Conservation (phyloP, 2,888 invertebrate species). For the Orthosia gothica region DNA sequence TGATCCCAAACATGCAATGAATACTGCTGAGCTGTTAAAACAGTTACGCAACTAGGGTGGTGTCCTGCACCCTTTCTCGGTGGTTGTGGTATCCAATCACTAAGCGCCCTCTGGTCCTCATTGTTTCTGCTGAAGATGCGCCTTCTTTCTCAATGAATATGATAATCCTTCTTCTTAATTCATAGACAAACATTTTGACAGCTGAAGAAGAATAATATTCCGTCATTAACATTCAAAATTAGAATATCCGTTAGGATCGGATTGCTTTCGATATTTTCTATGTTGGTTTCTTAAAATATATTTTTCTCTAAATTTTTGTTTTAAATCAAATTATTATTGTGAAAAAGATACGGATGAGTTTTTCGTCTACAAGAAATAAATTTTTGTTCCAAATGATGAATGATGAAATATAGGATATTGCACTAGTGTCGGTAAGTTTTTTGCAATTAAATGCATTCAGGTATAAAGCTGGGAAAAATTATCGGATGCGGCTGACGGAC, state of each 20-base stretch:
- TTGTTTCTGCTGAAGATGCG: too few relatives aligned
- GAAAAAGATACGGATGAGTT: constrained; percentile 4
- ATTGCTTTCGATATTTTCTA: constrained; percentile 27
- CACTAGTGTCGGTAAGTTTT: constrained; percentile 23
- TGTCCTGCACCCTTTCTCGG: too few relatives aligned
- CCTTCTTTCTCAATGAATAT: neutral
- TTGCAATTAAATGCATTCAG: neutral
- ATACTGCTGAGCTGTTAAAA: too few relatives aligned
- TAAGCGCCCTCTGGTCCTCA: too few relatives aligned
- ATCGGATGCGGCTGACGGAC: too few relatives aligned
- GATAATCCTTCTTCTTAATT: neutral
- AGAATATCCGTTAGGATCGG: constrained; percentile 19
- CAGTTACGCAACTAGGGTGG: too few relatives aligned
- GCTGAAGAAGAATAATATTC: constrained; percentile 19
- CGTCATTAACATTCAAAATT: constrained; percentile 29
- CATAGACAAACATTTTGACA: constrained; percentile 24
- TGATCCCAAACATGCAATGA: too few relatives aligned
- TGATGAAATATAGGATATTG: neutral
- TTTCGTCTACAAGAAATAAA: neutral
- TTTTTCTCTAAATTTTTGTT: constrained; percentile 5
- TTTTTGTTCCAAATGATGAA: constrained; percentile 17
- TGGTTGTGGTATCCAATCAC: too few relatives aligned
- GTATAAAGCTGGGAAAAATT: too few relatives aligned
- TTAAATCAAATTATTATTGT: constrained; percentile 4
- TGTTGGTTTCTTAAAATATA: neutral